These are phyloP conservation scores for Drosophila kanekoi DNA, from an alignment of 2,888 invertebrate species.

Conservation along the genomic window DNA sequence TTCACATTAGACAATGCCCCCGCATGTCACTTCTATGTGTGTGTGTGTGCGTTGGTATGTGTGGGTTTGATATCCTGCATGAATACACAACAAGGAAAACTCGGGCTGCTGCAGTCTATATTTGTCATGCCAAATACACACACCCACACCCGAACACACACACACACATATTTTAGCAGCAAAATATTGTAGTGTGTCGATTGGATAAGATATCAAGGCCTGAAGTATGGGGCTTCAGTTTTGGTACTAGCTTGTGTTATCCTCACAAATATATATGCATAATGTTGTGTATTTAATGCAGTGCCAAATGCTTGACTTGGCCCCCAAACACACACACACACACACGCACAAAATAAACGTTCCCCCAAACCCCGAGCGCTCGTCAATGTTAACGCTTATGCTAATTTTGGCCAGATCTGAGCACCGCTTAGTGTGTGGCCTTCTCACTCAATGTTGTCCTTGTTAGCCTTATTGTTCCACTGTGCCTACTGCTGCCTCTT, in stretches of 20 bases:
- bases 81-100: slow-evolving; percentile 37
- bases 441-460: slow-evolving; percentile 19
- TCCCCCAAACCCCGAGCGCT: slow-evolving; percentile 37
- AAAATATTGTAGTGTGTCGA: slow-evolving; percentile 26
- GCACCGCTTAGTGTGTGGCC: slow-evolving; percentile 46
- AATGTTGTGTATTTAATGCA: slow-evolving; percentile 75
- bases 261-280: slow-evolving; percentile 46
- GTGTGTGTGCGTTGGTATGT: slow-evolving; percentile 11
- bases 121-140: slow-evolving; percentile 12
- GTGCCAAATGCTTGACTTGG: slow-evolving; percentile 69
- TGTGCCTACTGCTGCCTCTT: background rate
- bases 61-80: slow-evolving; percentile 28
- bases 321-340: slow-evolving; percentile 18
- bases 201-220: slow-evolving; percentile 20
- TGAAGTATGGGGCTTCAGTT: slow-evolving; percentile 1
- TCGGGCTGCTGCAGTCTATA: slow-evolving; percentile 18
- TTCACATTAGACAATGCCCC: slow-evolving; percentile 62
- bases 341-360: slow-evolving; percentile 26
- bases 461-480: slow-evolving; percentile 11
- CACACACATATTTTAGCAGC: background rate
- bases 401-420: slow-evolving; percentile 65
- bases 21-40: background rate
- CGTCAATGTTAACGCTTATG: slow-evolving; percentile 74
- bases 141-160: background rate
- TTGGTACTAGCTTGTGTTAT: slow-evolving; percentile 39